Evolutionary conservation across 2,797 vertebrate genomes (phyloP).

Genomic region (Takifugu rubripes): DNA sequence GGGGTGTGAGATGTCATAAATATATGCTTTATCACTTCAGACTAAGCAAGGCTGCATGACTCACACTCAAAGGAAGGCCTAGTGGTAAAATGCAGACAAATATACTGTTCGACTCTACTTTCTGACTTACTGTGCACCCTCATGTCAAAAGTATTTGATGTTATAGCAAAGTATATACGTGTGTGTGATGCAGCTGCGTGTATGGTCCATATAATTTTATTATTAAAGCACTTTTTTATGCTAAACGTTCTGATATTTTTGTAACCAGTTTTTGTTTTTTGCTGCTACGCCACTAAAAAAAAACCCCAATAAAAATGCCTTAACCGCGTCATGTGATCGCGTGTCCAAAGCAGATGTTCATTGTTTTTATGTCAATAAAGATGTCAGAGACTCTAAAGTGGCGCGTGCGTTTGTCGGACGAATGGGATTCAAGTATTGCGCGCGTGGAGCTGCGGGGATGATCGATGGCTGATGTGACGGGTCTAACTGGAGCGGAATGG

Average conservation of each 20-base stretch:
- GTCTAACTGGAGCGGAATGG: slow-evolving; percentile 55
- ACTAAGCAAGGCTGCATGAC: slow-evolving; percentile 48
- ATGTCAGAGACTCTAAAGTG: slow-evolving; percentile 7
- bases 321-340: slow-evolving; percentile 30
- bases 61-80: slow-evolving; percentile 50
- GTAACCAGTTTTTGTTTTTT: slow-evolving; percentile 58
- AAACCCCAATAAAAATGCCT: slow-evolving; percentile 8
- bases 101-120: slow-evolving; percentile 29
- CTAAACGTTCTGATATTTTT: slow-evolving; percentile 79
- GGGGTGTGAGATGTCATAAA: slow-evolving; percentile 24
- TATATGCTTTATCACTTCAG: slow-evolving; percentile 32
- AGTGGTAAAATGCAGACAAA: slow-evolving; percentile 12
- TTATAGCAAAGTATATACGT: slow-evolving; percentile 26
- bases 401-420: background rate
- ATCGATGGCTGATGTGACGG: slow-evolving; percentile 47
- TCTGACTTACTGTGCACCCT: slow-evolving; percentile 3
- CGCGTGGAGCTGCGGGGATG: background rate
- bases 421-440: background rate
- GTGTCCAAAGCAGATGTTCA: slow-evolving; percentile 22
- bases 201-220: slow-evolving; percentile 74
- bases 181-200: slow-evolving; percentile 45
- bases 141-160: slow-evolving; percentile 37
- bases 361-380: slow-evolving; percentile 65
- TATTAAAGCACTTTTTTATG: slow-evolving; percentile 77
- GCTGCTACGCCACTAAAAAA: slow-evolving; percentile 37